A percentile compares a stretch with the other conserved stretches of the same genome.
Evolutionary conservation across 2,888 invertebrate genomes (phyloP).

Genomic region (Heliconius aoede): DNA sequence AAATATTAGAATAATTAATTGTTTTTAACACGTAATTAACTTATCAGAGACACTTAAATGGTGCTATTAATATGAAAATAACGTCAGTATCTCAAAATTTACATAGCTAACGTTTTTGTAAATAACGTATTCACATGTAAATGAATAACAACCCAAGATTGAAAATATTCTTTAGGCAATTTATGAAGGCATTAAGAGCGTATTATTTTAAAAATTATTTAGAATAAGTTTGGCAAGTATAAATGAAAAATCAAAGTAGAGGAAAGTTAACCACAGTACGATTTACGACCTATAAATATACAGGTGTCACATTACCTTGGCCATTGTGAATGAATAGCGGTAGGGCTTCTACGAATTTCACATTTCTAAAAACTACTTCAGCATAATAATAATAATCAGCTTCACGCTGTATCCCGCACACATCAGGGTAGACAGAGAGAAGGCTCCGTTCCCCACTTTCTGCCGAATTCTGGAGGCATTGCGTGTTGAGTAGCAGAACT

Average conservation of each 20-base stretch:
- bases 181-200: constrained; percentile 15
- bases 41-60: neutral
- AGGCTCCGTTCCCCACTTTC: too few species aligned
- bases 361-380: neutral
- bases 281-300: neutral
- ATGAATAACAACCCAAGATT: neutral
- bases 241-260: constrained; percentile 9
- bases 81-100: constrained; percentile 17
- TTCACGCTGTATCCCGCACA: too few species aligned
- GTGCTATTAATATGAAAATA: neutral
- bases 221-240: neutral
- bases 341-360: constrained; percentile 21
- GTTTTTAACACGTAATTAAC: neutral
- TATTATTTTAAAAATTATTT: constrained; percentile 10
- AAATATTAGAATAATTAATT: neutral
- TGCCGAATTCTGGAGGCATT: too few species aligned
- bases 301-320: neutral
- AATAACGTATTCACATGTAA: constrained; percentile 27
- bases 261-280: constrained; percentile 7
- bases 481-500: too few species aligned
- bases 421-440: too few species aligned
- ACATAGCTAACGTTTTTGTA: neutral
- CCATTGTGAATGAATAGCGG: constrained; percentile 23
- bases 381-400: too few species aligned
- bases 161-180: neutral